These are phyloP conservation scores for Pristionchus arcanus DNA, from an alignment of 2,888 invertebrate species.

Conservation along the genomic window DNA sequence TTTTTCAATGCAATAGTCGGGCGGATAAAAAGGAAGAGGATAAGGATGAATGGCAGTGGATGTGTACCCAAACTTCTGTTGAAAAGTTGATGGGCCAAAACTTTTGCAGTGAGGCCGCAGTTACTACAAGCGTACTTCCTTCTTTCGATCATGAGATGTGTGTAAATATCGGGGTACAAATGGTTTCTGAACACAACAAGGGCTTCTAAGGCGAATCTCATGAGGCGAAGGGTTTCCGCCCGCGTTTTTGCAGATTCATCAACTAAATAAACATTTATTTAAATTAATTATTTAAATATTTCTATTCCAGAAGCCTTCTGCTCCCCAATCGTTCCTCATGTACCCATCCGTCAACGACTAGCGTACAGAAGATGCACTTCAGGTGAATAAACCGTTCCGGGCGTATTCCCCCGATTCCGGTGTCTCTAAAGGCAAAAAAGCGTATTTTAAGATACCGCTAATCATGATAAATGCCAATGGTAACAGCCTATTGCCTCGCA, in stretches of 20 bases:
- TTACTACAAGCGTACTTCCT: neutral
- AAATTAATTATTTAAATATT: neutral
- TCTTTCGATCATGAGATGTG: neutral
- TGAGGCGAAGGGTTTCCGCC: neutral
- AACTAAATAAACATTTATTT: neutral
- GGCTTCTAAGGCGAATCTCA: conserved; percentile 7
- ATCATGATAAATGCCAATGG: neutral
- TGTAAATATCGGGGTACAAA: neutral
- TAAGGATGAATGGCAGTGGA: neutral
- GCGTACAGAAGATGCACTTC: conserved; percentile 68
- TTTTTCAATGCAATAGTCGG: conserved; percentile 30
- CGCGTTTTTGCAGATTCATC: neutral
- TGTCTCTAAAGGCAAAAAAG: too few relatives aligned
- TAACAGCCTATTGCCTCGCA: neutral
- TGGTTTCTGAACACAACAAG: neutral
- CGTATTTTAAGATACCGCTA: neutral
- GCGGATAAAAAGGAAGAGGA: neutral
- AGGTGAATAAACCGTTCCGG: conserved; percentile 58
- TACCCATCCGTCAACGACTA: conserved; percentile 72
- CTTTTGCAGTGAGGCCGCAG: neutral
- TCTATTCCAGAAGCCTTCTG: conserved; percentile 73
- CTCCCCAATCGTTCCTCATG: conserved; percentile 72
- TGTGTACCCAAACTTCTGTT: neutral
- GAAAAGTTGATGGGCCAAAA: neutral
- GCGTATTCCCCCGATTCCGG: neutral